Evolutionary conservation across 2,888 invertebrate genomes (phyloP), one percentile per base, ranked within the genome.

Genomic region (Caradrina kadenii): DNA sequence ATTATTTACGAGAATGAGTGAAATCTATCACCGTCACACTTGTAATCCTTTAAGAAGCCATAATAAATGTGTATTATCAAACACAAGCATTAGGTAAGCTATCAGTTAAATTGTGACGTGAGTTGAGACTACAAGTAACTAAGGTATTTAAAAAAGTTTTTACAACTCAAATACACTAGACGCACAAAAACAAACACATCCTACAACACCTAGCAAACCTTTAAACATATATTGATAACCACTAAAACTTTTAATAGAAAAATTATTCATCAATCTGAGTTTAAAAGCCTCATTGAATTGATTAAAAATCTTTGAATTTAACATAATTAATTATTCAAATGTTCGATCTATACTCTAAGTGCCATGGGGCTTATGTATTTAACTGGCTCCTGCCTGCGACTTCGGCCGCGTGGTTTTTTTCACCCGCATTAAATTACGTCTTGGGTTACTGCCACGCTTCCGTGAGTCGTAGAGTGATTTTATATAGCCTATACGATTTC

Each of bases 1-100:
- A 76, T 70, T 70, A 55, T 63, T 70, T 61, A 63, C 50, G 59
- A 61, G 65, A 65, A 53, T 35, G 53, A 76, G 48, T 67, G 39
- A 63, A 70, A 70, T 76, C 62, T 63, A 63, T 64, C 63, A 63
- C 52, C 63, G 59, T 76, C 64, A 63, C 62, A 55, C 63, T 64
- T 75, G 69, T 76, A 75, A 75, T 75, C 50, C 35, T 45, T 22
- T 50, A 54, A 63, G 49, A 59, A 62, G 15, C 22, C 8, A 19
- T 49, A 39, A 31, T 19, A 50, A 61, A 50, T 45, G 54, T 50
- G 35, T 55, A 53, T 63, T 56, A 56, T 50, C 35, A 61, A 50
- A 56, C 0, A 45, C 19, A 67, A 66, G 11, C 35, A 63, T 66
- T n/a, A 11, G 8, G 13, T 45, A 1, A 15, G 17, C 5, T 15